phyloP scores from a whole-genome alignment of 2,797 vertebrate species.

The Leuciscus waleckii region DNA sequence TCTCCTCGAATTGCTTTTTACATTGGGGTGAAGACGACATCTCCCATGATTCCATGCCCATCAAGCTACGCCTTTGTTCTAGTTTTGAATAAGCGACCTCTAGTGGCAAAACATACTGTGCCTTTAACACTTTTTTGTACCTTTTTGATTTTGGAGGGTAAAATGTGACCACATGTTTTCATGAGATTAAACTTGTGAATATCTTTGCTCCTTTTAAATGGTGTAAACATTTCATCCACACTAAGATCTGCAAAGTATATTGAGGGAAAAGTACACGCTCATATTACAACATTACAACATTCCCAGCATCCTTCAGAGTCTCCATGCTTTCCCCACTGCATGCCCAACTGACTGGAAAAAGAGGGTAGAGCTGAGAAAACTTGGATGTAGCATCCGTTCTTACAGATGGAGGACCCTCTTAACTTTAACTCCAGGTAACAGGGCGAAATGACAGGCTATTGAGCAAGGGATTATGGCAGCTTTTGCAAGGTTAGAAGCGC shows the following conservation, averaged over 20 bases:
- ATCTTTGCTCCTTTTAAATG: not conserved
- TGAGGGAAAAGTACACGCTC: not conserved
- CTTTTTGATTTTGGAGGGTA: not conserved
- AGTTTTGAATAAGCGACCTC: too few relatives aligned
- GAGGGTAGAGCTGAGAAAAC: constrained; percentile 24
- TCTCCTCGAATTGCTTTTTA: too few relatives aligned
- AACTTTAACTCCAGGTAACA: constrained; percentile 53
- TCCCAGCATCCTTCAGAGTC: not conserved
- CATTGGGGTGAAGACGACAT: too few relatives aligned
- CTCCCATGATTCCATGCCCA: too few relatives aligned
- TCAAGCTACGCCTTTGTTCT: too few relatives aligned
- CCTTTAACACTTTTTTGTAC: not conserved
- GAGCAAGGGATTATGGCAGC: constrained; percentile 55
- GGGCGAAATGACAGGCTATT: constrained; percentile 53
- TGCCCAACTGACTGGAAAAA: constrained; percentile 9
- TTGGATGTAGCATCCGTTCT: constrained; percentile 18
- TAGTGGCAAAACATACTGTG: too few relatives aligned
- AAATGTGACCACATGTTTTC: not conserved
- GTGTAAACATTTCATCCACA: not conserved
- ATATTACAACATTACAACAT: constrained; percentile 7
- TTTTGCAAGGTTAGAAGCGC: constrained; percentile 63
- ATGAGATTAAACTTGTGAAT: not conserved
- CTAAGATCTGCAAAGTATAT: not conserved
- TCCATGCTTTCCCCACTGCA: not conserved
- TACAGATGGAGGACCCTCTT: constrained; percentile 36